Conservation (phyloP, 2,113 vertebrate genomes). For the Neopipo cinnamomea region DNA sequence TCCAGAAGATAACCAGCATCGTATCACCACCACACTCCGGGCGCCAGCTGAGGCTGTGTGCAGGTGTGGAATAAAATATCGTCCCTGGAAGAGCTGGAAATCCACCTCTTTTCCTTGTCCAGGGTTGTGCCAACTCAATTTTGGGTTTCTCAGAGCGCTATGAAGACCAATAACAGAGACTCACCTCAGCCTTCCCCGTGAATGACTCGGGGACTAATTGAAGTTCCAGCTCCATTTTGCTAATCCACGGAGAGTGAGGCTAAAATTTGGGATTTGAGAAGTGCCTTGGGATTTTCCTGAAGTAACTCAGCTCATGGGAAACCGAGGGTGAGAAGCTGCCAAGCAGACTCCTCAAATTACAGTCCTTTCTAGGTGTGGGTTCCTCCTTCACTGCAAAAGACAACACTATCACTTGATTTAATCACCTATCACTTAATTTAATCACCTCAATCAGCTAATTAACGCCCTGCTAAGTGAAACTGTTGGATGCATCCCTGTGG, state of each 20-base stretch:
- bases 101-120: accelerated
- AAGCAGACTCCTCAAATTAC: not conserved
- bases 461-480: not conserved
- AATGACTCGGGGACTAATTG: too few species aligned
- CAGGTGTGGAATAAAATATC: not conserved
- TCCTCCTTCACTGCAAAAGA: not conserved
- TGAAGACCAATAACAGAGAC: accelerated
- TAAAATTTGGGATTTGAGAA: not conserved
- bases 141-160: accelerated
- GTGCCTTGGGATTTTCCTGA: not conserved
- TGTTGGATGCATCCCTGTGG: not conserved
- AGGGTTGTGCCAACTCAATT: accelerated
- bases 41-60: accelerated
- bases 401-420: not conserved
- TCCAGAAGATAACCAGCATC: accelerated
- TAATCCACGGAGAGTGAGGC: not conserved
- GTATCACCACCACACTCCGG: accelerated
- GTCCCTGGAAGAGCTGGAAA: not conserved
- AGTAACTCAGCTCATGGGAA: not conserved
- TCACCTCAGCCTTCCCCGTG: accelerated
- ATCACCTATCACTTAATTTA: not conserved
- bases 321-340: not conserved
- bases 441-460: not conserved
- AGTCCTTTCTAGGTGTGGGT: not conserved
- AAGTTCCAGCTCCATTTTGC: not conserved